Percentiles rank a stretch among this genome's conserved stretches.
Evolutionary conservation across 2,797 vertebrate species (phyloP).

Genomic region (Lycodopsis pacificus): DNA sequence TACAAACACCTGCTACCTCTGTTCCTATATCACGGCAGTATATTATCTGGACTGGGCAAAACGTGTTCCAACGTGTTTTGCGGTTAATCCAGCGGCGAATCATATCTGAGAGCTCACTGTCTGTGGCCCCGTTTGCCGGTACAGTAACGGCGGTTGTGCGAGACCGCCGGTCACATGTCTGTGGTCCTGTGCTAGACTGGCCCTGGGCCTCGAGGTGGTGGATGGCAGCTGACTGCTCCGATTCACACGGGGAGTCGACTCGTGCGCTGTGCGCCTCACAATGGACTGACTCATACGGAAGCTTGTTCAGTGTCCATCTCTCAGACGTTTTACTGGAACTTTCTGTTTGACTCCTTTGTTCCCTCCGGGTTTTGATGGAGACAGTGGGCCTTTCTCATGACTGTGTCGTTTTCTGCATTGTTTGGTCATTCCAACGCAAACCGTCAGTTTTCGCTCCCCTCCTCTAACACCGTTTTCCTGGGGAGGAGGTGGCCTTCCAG

Average conservation of each 20-base stretch:
- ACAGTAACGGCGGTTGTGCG: constrained; percentile 63
- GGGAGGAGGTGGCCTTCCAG: not conserved
- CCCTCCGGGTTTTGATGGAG: constrained; percentile 53
- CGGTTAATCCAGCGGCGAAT: not conserved
- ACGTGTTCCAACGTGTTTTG: constrained; percentile 48
- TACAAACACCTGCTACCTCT: constrained; percentile 64
- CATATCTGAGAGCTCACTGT: constrained; percentile 36
- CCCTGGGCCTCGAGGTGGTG: constrained; percentile 73
- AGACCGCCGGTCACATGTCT: constrained; percentile 75
- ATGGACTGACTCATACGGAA: constrained; percentile 73
- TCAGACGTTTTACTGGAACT: constrained; percentile 46
- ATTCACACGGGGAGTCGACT: constrained; percentile 73
- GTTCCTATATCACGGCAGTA: constrained; percentile 30
- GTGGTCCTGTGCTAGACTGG: constrained; percentile 75
- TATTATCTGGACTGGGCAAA: constrained; percentile 30
- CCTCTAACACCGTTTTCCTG: not conserved
- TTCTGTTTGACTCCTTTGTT: constrained; percentile 76
- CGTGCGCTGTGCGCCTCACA: constrained; percentile 67
- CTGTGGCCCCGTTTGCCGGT: constrained; percentile 10
- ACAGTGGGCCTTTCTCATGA: constrained; percentile 53
- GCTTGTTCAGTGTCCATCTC: constrained; percentile 60
- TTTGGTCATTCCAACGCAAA: constrained; percentile 17
- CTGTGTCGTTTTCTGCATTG: constrained; percentile 25
- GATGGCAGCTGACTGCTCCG: constrained; percentile 75
- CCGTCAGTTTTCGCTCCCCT: not conserved